Evolutionary conservation across 2,113 vertebrate genomes (phyloP).

Genomic region (Brachypodius melanocephalos): DNA sequence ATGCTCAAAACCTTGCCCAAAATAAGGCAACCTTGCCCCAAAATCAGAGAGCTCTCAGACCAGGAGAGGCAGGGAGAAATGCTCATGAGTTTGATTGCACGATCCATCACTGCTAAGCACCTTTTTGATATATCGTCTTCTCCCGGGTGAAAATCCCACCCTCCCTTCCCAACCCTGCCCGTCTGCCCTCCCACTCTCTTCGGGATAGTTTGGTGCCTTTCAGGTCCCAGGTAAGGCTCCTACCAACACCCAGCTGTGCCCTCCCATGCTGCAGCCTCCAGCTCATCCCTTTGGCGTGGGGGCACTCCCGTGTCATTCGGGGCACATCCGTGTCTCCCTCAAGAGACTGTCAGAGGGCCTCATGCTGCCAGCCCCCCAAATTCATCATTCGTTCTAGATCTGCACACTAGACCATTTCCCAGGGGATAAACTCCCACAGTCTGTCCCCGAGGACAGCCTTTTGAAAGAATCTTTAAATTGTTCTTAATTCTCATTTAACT

Average conservation of each 20-base stretch:
- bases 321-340: background rate
- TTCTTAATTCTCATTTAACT: background rate
- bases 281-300: rapidly evolving
- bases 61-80: background rate
- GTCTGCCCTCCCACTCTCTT: background rate
- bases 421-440: background rate
- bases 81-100: rapidly evolving
- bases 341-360: background rate
- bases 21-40: background rate
- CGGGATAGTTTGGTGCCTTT: background rate
- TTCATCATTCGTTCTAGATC: background rate
- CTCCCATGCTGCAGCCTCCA: background rate
- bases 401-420: background rate
- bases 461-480: background rate
- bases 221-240: background rate
- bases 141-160: background rate
- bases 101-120: rapidly evolving
- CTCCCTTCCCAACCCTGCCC: background rate
- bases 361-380: background rate
- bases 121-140: background rate
- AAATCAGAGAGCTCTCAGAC: background rate
- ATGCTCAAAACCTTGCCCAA: background rate
- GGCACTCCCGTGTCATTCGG: rapidly evolving
- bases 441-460: background rate
- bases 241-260: background rate